Conservation (phyloP, 2,113 vertebrate species). For the Cepphus grylle region DNA sequence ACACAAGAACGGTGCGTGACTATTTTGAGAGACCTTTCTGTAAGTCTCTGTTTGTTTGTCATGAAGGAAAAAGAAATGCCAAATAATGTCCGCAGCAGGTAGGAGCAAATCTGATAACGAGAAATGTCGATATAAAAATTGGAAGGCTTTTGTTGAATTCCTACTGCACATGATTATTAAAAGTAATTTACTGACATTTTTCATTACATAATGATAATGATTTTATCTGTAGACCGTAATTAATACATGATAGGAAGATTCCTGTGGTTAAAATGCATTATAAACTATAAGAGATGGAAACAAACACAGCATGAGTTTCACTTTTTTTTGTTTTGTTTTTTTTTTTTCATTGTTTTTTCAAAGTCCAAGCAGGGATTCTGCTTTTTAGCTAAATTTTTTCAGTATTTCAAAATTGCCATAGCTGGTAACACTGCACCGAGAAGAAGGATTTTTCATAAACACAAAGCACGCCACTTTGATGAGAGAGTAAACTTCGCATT, state of each 20-base stretch:
- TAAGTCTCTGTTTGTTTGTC: not conserved
- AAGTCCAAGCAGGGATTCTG: not conserved
- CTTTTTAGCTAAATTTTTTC: not conserved
- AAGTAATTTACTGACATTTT: constrained; percentile 58
- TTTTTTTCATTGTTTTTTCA: not conserved
- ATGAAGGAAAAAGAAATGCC: not conserved
- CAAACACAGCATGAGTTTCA: constrained; percentile 19
- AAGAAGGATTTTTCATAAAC: not conserved
- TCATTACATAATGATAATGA: constrained; percentile 61
- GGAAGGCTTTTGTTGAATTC: constrained; percentile 37
- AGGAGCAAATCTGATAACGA: constrained; percentile 15
- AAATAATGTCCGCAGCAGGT: constrained; percentile 22
- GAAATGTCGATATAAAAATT: constrained; percentile 52
- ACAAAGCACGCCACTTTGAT: not conserved
- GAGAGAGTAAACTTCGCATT: not conserved
- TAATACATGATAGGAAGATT: constrained; percentile 58
- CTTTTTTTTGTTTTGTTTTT: not conserved
- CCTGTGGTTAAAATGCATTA: constrained; percentile 61
- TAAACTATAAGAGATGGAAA: constrained; percentile 19
- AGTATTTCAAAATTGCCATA: not conserved
- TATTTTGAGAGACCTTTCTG: not conserved
- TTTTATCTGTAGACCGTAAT: constrained; percentile 61
- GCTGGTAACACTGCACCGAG: not conserved
- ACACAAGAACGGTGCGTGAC: not conserved
- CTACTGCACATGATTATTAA: constrained; percentile 17